Percentiles rank a stretch among this genome's conserved stretches.
Conservation (phyloP, 2,888 invertebrate species). For the Cerastis leucographa region DNA sequence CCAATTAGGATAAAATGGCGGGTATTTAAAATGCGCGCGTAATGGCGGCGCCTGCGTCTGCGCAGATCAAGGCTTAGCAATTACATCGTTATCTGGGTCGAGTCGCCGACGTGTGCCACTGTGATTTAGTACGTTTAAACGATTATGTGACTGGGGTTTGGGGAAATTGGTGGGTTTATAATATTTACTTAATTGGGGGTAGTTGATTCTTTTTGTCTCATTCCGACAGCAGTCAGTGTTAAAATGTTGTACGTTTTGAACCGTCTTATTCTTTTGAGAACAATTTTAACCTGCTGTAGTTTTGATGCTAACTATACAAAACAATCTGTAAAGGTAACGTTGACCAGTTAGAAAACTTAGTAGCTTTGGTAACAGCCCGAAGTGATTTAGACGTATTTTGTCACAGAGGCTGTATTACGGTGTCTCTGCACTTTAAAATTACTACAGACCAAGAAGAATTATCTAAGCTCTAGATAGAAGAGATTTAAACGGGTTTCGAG, state of each 20-base stretch:
- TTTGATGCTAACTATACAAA: background rate
- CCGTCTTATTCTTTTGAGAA: background rate
- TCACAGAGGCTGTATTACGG: background rate
- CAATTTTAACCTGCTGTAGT: background rate
- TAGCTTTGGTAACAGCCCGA: background rate
- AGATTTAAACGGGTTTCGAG: background rate
- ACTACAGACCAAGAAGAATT: background rate
- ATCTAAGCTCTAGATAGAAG: no score
- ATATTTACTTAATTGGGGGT: background rate
- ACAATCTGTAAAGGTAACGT: background rate
- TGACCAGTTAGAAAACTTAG: background rate
- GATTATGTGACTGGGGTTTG: conserved; percentile 43
- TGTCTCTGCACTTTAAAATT: background rate
- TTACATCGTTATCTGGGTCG: conserved; percentile 69
- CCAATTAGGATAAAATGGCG: conserved; percentile 67
- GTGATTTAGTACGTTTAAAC: conserved; percentile 53
- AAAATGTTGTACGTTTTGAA: background rate
- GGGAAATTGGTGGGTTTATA: conserved; percentile 31
- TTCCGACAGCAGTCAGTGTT: background rate
- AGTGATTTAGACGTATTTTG: background rate
- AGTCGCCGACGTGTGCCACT: conserved; percentile 54
- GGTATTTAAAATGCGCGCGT: conserved; percentile 70
- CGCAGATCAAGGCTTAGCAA: conserved; percentile 69
- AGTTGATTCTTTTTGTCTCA: background rate
- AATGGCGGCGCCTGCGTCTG: conserved; percentile 70